Evolutionary conservation across 1,140 invertebrate species (phyloP).

Genomic region (Delia radicum): DNA sequence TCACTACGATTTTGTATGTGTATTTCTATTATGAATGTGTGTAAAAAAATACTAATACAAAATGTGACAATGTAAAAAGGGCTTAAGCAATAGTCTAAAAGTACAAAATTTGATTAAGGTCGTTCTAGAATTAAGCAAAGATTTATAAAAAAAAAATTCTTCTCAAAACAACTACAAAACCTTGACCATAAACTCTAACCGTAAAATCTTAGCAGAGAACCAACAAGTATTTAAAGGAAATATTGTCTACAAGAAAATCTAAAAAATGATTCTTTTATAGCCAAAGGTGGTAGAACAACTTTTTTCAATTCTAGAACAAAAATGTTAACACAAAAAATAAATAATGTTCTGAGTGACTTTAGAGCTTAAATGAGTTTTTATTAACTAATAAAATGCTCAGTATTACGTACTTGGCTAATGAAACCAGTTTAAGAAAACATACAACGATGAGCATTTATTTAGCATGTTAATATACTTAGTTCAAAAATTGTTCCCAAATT

Average conservation of each 20-base stretch:
- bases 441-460: not conserved
- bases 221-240: not conserved
- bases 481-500: too few species aligned
- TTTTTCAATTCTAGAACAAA: not conserved
- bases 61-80: too few species aligned
- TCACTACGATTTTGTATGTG: too few species aligned
- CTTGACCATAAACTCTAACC: conserved; percentile 14
- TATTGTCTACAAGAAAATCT: too few species aligned
- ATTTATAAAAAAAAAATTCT: not conserved
- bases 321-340: not conserved
- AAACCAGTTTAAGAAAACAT: not conserved
- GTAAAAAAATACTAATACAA: too few species aligned
- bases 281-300: not conserved
- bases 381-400: not conserved
- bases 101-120: not conserved
- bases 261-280: not conserved
- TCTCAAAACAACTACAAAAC: not conserved
- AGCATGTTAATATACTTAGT: not conserved
- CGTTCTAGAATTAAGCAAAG: not conserved
- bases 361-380: not conserved
- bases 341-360: not conserved
- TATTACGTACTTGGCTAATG: not conserved
- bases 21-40: too few species aligned
- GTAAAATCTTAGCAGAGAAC: not conserved
- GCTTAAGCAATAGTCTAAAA: too few species aligned